Evolutionary conservation across 64 coral and sea anemone genomes (phyloP).

Genomic region (Platygyra sinensis): DNA sequence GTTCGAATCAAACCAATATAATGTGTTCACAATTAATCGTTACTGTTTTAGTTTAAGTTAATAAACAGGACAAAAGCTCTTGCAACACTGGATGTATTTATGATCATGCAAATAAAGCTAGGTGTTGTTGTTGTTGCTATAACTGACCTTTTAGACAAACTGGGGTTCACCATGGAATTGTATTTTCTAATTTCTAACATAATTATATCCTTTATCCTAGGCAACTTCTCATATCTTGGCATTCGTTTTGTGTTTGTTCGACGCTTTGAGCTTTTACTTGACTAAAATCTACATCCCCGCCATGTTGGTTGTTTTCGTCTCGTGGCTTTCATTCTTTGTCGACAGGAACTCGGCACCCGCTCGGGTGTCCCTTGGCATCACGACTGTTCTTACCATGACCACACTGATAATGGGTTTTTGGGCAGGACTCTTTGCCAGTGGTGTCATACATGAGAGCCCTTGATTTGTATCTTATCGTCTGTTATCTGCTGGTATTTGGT

Average conservation of each 20-base stretch:
- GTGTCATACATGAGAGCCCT: constrained; percentile 3
- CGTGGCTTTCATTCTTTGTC: constrained; percentile 52
- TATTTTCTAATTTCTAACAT: neutral
- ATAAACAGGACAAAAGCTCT: too few relatives aligned
- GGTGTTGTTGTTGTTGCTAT: too few relatives aligned
- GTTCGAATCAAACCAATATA: too few relatives aligned
- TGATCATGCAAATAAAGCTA: too few relatives aligned
- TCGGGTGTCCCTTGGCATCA: constrained; percentile 56
- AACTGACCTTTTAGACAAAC: too few relatives aligned
- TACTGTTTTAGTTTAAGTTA: too few relatives aligned
- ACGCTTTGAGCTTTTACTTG: constrained; percentile 33
- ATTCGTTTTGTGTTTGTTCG: constrained; percentile 21
- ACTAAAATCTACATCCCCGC: constrained; percentile 50
- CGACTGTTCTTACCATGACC: constrained; percentile 57
- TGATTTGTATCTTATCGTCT: constrained; percentile 53
- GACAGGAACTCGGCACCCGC: constrained; percentile 53
- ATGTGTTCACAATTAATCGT: too few relatives aligned
- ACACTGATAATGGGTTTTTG: constrained; percentile 57
- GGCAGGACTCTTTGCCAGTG: constrained; percentile 31
- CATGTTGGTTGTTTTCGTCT: constrained; percentile 41
- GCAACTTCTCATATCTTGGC: constrained; percentile 42
- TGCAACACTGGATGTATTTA: too few relatives aligned
- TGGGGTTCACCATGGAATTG: too few relatives aligned
- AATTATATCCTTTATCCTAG: neutral
- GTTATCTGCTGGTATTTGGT: constrained; percentile 53